Base-by-base conservation (phyloP, 2,797 vertebrate species). In the Simalia tracyae region DNA sequence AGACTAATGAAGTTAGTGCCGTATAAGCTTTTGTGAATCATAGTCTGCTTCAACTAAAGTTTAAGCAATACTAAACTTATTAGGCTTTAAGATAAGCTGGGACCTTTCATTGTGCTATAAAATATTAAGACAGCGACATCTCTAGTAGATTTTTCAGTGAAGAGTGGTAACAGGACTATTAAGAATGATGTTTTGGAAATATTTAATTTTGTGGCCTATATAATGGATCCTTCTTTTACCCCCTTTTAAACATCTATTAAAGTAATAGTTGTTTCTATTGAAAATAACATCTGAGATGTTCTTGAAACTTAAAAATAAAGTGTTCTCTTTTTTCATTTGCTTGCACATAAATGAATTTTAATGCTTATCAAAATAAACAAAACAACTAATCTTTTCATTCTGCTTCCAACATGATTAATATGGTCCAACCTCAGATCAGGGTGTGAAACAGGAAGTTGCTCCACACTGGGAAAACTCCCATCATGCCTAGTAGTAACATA, bases 401-500 rank as follows among this genome's bases (percentile, higher is more conserved):
- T 7, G 8, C 17, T 76, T 76, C 54, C 4, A 36, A 9, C 15
- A 60, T 60, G 59, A 85, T 89, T 22, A 5, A 64, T 19, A 5
- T 28, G 60, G 10, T 3, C 59, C 14, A 31, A 56, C 59, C 1
- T 0, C 57, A 87, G 50, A 60, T 56, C 24, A 87, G 60, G 89
- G 60, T 88, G 85, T 90, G 89, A n/a, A 36, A 76, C 24, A 87
- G 11, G 22, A 76, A 36, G 59, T 72, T 81, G 24, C n/a, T n/a
- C 26, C 28, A 57, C 63, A 56, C 61, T 81, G 46, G 63, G 66
- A 87, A 86, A 92, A 54, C 17, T 93, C 90, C 92, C 91, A 19
- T 89, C 94, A 94, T 92, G 93, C 92, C 54, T 56, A 60, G 5
- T 5, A 66, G 22, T 89, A 87, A 81, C 7, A 3, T 87, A 93